A percentile compares a stretch with the other conserved stretches of the same genome.
Conservation (phyloP, 1,140 invertebrate species). For the Acromyrmex heyeri region DNA sequence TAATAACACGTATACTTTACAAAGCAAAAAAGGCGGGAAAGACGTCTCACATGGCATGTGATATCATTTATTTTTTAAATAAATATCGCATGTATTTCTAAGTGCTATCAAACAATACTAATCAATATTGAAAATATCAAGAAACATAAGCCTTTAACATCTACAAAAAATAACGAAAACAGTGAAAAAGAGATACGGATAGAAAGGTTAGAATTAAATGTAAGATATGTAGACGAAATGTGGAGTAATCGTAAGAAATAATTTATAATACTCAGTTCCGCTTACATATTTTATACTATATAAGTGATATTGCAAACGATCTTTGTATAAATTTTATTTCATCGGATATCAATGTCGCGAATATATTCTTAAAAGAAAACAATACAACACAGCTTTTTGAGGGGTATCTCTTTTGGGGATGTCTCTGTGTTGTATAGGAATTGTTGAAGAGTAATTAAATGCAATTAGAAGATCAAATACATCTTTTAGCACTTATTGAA, state of each 20-base stretch:
- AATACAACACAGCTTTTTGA: background rate
- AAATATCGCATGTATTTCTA: background rate
- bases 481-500: background rate
- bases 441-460: background rate
- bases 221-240: too few relatives aligned
- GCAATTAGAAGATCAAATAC: background rate
- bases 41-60: background rate
- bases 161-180: background rate
- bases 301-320: background rate
- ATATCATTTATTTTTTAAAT: background rate
- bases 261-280: too few relatives aligned
- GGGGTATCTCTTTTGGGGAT: too few relatives aligned
- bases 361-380: background rate
- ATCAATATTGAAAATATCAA: background rate
- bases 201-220: conserved; percentile 24
- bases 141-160: background rate
- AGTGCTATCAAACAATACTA: background rate
- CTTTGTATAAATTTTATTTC: background rate
- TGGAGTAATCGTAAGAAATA: too few relatives aligned
- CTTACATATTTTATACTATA: too few relatives aligned
- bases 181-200: background rate
- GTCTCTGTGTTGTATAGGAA: too few relatives aligned
- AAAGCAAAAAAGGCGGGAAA: background rate
- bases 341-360: background rate
- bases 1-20: background rate